Percentiles rank a stretch among this genome's conserved stretches.
Conservation (phyloP, 2,113 vertebrate genomes). For the Cyanoramphus novaezelandiae region DNA sequence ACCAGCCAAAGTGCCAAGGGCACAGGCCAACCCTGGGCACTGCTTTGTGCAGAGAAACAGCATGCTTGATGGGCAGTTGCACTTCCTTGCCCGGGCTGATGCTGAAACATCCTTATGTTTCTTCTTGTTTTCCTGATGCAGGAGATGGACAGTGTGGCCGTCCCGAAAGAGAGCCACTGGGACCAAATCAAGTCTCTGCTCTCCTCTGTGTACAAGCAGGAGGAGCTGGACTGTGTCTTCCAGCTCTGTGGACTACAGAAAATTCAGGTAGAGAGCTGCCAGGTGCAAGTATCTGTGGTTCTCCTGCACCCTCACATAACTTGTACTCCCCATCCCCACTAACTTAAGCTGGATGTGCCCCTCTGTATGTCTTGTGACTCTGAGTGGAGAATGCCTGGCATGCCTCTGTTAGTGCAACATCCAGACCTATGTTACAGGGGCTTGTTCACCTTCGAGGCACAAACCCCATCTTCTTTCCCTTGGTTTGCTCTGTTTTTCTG, state of each 20-base stretch:
- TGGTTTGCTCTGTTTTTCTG: neutral
- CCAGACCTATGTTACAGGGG: rapidly evolving
- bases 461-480: neutral
- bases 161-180: constrained; percentile 42
- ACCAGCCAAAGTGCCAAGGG: neutral
- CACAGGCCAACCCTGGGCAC: neutral
- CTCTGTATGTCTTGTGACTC: neutral
- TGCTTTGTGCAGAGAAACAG: neutral
- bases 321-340: neutral
- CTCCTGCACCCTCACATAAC: neutral
- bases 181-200: constrained; percentile 78
- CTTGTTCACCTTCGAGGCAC: neutral
- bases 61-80: neutral
- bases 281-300: rapidly evolving
- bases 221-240: constrained; percentile 73
- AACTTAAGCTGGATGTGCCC: neutral
- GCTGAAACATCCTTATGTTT: neutral
- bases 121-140: constrained; percentile 27
- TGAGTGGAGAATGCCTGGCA: rapidly evolving
- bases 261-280: constrained; percentile 62
- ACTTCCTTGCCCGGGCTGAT: neutral
- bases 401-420: neutral
- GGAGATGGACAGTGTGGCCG: constrained; percentile 64
- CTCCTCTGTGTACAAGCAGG: neutral
- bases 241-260: constrained; percentile 82